Percentiles rank a stretch among this genome's conserved stretches.
These are phyloP conservation scores for Melospiza georgiana DNA, from an alignment of 2,113 vertebrate genomes.

Conservation along the genomic window DNA sequence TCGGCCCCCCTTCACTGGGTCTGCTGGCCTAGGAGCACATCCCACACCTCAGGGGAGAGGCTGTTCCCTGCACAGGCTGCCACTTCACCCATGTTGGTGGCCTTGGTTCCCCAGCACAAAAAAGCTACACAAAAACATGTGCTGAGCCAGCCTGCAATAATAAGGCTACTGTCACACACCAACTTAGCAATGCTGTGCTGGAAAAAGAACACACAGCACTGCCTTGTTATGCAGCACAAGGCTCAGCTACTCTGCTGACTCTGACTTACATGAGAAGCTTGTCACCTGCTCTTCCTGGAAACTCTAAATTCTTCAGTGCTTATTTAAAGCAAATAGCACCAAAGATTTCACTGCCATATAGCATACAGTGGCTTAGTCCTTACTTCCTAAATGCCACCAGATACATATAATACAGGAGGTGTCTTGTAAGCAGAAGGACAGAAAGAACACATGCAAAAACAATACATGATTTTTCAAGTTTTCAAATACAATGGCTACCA, in stretches of 20 bases:
- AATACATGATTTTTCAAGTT: neutral
- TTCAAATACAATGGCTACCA: neutral
- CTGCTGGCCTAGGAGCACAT: neutral
- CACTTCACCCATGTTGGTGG: neutral
- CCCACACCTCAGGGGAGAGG: neutral
- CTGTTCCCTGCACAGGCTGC: neutral
- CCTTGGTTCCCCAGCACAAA: neutral
- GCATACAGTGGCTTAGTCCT: neutral
- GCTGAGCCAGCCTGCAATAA: neutral
- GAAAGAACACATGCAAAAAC: neutral
- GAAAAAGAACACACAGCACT: conserved; percentile 6
- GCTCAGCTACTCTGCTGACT: neutral
- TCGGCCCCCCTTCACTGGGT: fast-evolving
- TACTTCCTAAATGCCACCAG: neutral
- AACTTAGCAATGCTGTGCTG: neutral
- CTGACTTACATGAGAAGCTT: neutral
- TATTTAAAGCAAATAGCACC: neutral
- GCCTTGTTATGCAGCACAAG: neutral
- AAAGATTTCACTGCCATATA: neutral
- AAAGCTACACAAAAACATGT: neutral
- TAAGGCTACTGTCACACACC: neutral
- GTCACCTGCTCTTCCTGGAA: neutral
- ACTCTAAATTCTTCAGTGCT: neutral
- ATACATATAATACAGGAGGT: fast-evolving
- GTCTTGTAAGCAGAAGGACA: neutral